Evolutionary conservation across 2,797 vertebrate species (phyloP), one percentile per base, ranked within the genome.

Genomic region (Acipenser ruthenus): DNA sequence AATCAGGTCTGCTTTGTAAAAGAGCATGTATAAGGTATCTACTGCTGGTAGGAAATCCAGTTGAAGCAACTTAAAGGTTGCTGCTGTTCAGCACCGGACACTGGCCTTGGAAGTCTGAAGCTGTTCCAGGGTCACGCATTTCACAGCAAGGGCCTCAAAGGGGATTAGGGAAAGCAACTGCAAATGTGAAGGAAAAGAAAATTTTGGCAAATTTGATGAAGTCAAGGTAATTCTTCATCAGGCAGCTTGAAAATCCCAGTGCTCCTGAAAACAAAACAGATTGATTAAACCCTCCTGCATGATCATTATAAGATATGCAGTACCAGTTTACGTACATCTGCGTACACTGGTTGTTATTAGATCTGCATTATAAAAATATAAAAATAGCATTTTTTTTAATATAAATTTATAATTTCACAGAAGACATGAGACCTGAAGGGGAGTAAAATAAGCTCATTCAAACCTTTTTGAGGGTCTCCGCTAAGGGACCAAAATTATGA

Each of bases 231-330:
- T 37, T 37, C 23, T 37, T 37, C 23, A 3, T 23, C 13, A 23
- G 10, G 61, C 51, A 52, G 9, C 52, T 52, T 8, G 13, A n/a
- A 10, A 10, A 37, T 48, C n/a, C 23, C 37, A 50, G 10, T 58
- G 56, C 18, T 59, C 55, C 59, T 49, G 50, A 60, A 67, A 61
- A 58, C 48, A 51, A 66, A 65, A 62, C 49, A 11, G 13, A 60
- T 37, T 9, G 62, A 65, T 59, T 8, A 60, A 66, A 63, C 60
- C 48, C 47, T 64, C 11, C 53, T 37, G 51, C 18, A 53, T 61
- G 52, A 1, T 18, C 15, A 55, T 68, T 47, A 62, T 65, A 52
- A 65, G 58, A 55, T 60, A 67, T 65, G 60, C 52, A 62, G 23
- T 51, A 13, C 13, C 50, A 47, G 53, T 67, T 63, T 62, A 4